Evolutionary conservation across 2,797 vertebrate genomes (phyloP).

Genomic region (Notolepis coatsorum): DNA sequence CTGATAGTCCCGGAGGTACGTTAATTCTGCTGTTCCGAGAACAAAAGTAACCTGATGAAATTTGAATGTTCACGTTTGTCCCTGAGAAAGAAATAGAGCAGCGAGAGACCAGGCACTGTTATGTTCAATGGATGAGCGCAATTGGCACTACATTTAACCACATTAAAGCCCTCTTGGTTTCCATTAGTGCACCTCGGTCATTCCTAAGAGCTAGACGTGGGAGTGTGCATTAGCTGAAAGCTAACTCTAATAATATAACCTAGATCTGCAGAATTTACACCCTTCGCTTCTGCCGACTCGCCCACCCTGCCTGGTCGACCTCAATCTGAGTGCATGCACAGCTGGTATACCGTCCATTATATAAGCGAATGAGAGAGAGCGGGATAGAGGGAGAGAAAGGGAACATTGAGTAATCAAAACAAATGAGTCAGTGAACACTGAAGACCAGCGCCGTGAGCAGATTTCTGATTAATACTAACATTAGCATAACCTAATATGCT

Average conservation of each 20-base stretch:
- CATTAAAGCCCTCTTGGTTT: constrained; percentile 62
- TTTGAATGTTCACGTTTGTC: too few species aligned
- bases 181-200: constrained; percentile 68
- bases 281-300: constrained; percentile 39
- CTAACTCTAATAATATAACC: constrained; percentile 60
- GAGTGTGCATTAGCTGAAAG: constrained; percentile 64
- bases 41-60: too few species aligned
- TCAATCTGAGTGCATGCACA: not conserved
- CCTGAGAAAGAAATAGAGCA: too few species aligned
- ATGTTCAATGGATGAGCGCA: too few species aligned
- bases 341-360: not conserved
- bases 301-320: constrained; percentile 37
- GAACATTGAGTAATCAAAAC: constrained; percentile 14
- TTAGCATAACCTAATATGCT: constrained; percentile 75
- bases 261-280: constrained; percentile 62
- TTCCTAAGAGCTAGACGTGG: constrained; percentile 61
- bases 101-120: too few species aligned
- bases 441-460: constrained; percentile 53
- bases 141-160: too few species aligned
- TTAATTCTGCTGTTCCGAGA: too few species aligned
- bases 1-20: too few species aligned
- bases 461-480: constrained; percentile 67
- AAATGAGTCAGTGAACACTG: constrained; percentile 11
- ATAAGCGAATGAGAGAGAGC: not conserved
- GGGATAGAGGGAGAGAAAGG: constrained; percentile 42